Base-by-base conservation (phyloP, 2,797 vertebrate species). In the Erethizon dorsatum region DNA sequence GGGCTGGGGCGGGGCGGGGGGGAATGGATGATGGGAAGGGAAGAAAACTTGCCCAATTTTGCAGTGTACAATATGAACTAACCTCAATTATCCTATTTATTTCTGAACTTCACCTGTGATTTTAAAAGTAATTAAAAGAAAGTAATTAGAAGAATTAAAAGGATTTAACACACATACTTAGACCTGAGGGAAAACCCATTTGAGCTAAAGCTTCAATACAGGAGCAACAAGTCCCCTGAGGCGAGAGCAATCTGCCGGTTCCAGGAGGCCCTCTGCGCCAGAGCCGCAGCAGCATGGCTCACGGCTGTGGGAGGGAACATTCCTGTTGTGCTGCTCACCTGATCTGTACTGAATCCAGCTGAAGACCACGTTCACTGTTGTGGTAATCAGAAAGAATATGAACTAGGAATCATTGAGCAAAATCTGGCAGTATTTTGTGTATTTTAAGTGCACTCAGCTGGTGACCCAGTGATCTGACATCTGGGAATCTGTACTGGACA, bases 51-150 rank as follows among this genome's bases (percentile, higher is more conserved):
- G 28, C 1, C 67, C 33, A 31, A 45, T 80, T 78, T 93, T 95
- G 47, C 10, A 45, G 47, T 28, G 57, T 83, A 92, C 26, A 84
- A 56, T 28, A 26, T 33, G 69, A 90, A 86, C 6, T 82, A 73
- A 77, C 20, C 28, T 90, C 71, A 83, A 87, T 91, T 93, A 88
- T 4, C 37, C 47, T 73, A 28, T 47, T 91, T 87, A 91, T 71
- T 63, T 67, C 37, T 54, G 57, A 90, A 77, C 12, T 94, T 85
- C 52, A 92, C 6, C n/a, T 88, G n/a, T 88, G 54, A 91, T 31
- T 88, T 86, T 65, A 96, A 88, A 79, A 78, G 47, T 96, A 92
- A 95, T 93, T 93, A 89, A 57, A 80, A 92, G 22, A 52, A 88
- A 92, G 87, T 93, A 95, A 97, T 89, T 79, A 94, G 47, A 85